phyloP scores from a whole-genome alignment of 2,888 invertebrate species.

The Physocephala rufipes region DNA sequence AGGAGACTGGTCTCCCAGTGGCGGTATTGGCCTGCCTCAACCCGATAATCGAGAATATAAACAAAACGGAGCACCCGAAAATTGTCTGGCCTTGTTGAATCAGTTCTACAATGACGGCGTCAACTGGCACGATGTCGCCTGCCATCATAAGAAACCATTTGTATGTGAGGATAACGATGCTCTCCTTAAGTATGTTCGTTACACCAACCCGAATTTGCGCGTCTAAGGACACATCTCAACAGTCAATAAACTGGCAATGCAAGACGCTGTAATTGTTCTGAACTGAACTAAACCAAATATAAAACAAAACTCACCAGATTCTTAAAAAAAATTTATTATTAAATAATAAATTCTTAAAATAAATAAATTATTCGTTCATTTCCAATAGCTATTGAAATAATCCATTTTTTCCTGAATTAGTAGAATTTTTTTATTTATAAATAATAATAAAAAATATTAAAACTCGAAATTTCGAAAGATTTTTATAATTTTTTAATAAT shows the following conservation, averaged over 20 bases:
- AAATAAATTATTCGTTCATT: not conserved
- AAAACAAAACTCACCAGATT: constrained; percentile 41
- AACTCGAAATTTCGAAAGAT: too few relatives aligned
- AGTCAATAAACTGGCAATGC: too few relatives aligned
- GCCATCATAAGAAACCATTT: constrained; percentile 88
- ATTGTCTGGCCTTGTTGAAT: constrained; percentile 85
- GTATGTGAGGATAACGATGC: constrained; percentile 90
- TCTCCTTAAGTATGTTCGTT: constrained; percentile 84
- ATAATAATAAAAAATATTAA: not conserved
- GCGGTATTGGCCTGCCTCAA: constrained; percentile 86
- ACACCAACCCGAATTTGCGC: constrained; percentile 81
- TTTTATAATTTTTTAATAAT: too few relatives aligned
- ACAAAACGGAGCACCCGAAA: constrained; percentile 85
- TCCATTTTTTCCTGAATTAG: constrained; percentile 23
- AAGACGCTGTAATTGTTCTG: not conserved
- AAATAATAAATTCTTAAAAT: too few relatives aligned
- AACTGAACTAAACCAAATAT: constrained; percentile 60
- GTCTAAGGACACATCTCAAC: constrained; percentile 67
- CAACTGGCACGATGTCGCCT: constrained; percentile 91
- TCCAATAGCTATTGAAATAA: constrained; percentile 9
- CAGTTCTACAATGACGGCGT: constrained; percentile 92
- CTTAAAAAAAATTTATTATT: constrained; percentile 2
- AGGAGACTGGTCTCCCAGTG: constrained; percentile 88
- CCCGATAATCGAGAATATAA: constrained; percentile 87
- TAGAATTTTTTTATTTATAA: constrained; percentile 23